Evolutionary conservation across 2,113 vertebrate genomes (phyloP).

Genomic region (Muntiacus muntjak): DNA sequence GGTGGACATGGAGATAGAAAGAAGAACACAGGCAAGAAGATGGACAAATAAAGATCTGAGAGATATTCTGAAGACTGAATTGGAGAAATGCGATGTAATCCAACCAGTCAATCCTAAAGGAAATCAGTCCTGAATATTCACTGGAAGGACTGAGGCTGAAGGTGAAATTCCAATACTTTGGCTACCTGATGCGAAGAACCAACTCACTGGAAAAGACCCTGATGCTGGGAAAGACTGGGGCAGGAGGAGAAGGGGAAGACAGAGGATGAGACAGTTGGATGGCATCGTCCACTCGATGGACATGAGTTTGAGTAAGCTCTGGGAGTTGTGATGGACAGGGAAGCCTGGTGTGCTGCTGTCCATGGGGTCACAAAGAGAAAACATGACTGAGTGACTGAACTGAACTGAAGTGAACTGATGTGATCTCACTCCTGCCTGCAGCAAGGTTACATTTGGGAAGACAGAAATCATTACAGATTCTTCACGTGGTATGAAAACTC

Average conservation of each 20-base stretch:
- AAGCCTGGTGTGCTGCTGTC: background rate
- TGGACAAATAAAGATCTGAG: background rate
- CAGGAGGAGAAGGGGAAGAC: background rate
- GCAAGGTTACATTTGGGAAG: background rate
- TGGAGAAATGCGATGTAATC: background rate
- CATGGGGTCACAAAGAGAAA: background rate
- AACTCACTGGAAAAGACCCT: background rate
- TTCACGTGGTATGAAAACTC: background rate
- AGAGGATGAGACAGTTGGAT: background rate
- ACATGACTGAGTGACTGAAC: background rate
- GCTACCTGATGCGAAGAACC: background rate
- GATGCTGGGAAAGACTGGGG: background rate
- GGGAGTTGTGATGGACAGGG: background rate
- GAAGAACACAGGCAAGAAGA: background rate
- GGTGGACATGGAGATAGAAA: background rate
- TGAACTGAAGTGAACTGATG: background rate
- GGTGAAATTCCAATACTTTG: background rate
- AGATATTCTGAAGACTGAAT: background rate
- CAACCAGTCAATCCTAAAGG: background rate
- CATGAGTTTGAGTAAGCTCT: background rate
- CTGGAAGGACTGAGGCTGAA: background rate
- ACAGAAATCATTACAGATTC: background rate
- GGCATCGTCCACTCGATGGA: rapidly evolving
- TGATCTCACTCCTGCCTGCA: background rate
- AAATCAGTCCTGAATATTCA: background rate